phyloP scores from a whole-genome alignment of 2,888 invertebrate species.

The Aphodius granarius region DNA sequence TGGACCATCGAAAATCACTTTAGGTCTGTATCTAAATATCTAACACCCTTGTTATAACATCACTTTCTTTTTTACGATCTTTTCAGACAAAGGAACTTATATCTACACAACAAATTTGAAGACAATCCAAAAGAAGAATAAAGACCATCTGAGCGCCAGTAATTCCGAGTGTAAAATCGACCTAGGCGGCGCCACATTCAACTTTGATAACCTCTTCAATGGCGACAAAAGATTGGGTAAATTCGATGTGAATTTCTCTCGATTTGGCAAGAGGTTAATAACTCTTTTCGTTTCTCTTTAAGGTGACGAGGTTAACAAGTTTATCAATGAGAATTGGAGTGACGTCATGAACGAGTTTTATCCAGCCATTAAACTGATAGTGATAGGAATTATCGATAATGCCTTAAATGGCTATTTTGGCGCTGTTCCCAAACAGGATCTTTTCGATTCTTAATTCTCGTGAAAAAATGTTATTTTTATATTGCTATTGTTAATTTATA shows the following conservation, averaged over 20 bases:
- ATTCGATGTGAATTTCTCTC: neutral
- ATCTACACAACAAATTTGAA: neutral
- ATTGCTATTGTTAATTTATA: too few relatives aligned
- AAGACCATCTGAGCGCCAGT: neutral
- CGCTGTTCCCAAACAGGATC: neutral
- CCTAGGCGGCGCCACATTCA: conserved; percentile 24
- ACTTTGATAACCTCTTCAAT: conserved; percentile 37
- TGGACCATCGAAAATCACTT: conserved; percentile 43
- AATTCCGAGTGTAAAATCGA: neutral
- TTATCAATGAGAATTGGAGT: conserved; percentile 44
- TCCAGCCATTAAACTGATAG: neutral
- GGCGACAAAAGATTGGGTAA: conserved; percentile 37
- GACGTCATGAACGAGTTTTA: conserved; percentile 24
- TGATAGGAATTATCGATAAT: neutral
- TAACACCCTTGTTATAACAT: too few relatives aligned
- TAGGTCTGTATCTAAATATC: too few relatives aligned
- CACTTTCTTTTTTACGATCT: too few relatives aligned
- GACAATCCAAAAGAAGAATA: neutral
- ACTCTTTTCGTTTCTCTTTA: too few relatives aligned
- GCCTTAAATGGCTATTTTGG: neutral
- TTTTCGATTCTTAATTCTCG: neutral
- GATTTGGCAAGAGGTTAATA: neutral
- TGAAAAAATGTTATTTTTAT: too few relatives aligned
- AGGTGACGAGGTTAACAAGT: conserved; percentile 40
- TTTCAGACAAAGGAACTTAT: conserved; percentile 1